Conservation (phyloP, 1,140 invertebrate species). For the Anadara kagoshimensis region DNA sequence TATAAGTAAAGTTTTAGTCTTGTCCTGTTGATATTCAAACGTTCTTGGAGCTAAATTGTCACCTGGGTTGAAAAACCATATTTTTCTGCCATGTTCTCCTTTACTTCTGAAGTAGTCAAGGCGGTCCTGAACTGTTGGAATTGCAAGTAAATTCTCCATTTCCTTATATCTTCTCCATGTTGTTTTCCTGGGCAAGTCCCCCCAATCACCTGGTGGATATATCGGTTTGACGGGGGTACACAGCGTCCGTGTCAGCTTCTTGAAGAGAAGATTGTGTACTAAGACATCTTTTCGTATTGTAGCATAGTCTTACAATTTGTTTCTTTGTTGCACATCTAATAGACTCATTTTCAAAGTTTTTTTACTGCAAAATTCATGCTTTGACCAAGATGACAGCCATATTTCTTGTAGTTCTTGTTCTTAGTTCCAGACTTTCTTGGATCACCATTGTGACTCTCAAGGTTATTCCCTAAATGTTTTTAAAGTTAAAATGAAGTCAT, state of each 20-base stretch:
- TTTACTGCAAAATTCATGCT: no score
- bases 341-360: no score
- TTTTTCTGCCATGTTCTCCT: slow-evolving; percentile 11
- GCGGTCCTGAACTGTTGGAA: slow-evolving; percentile 38
- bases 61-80: slow-evolving; percentile 1
- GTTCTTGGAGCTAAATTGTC: slow-evolving; percentile 5
- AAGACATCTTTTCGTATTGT: no score
- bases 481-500: no score
- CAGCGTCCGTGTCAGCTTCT: background rate
- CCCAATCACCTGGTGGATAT: slow-evolving; percentile 52
- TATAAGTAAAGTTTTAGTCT: slow-evolving; percentile 47
- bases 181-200: slow-evolving; percentile 3
- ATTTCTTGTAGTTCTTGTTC: no score
- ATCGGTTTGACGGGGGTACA: slow-evolving; percentile 49
- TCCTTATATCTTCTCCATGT: slow-evolving; percentile 36
- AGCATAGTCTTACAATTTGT: no score
- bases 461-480: no score
- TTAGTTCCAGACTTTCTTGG: no score
- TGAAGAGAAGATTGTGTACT: background rate
- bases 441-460: no score
- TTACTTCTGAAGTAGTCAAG: slow-evolving; percentile 27
- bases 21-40: slow-evolving; percentile 43
- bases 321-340: no score
- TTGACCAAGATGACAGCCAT: no score
- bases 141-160: slow-evolving; percentile 19